A percentile compares a stretch with the other conserved stretches of the same genome.
These are phyloP conservation scores for Torymus auratus DNA, from an alignment of 2,888 invertebrate species.

Conservation along the genomic window DNA sequence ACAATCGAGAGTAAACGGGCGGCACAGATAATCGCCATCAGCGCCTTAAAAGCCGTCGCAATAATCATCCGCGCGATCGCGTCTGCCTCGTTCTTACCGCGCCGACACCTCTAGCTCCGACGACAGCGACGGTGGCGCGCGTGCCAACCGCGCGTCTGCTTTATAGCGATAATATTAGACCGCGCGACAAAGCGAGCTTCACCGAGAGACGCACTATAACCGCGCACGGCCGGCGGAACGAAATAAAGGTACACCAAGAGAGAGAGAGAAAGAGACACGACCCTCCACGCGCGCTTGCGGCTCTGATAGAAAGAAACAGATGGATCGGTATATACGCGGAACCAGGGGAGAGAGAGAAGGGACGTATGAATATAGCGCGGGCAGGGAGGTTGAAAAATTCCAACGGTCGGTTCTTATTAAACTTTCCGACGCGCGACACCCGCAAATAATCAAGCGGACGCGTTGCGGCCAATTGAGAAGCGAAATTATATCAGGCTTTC, in stretches of 20 bases:
- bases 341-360: not conserved
- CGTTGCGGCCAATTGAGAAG: constrained; percentile 36
- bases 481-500: constrained; percentile 40
- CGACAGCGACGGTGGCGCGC: not conserved
- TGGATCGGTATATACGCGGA: not conserved
- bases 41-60: too few relatives aligned
- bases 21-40: too few relatives aligned
- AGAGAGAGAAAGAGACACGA: too few relatives aligned
- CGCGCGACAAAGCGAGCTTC: constrained; percentile 9
- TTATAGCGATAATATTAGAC: constrained; percentile 63
- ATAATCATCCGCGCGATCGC: too few relatives aligned
- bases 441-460: constrained; percentile 46
- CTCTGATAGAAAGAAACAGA: not conserved
- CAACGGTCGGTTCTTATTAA: constrained; percentile 35
- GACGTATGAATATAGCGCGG: not conserved
- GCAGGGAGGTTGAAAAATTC: constrained; percentile 23
- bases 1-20: too few relatives aligned
- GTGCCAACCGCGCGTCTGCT: constrained; percentile 61
- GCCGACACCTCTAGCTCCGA: not conserved
- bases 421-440: not conserved
- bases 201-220: too few relatives aligned
- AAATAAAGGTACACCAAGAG: too few relatives aligned
- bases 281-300: too few relatives aligned
- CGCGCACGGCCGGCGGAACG: too few relatives aligned
- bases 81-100: not conserved